Evolutionary conservation across 2,113 vertebrate genomes (phyloP).

Genomic region (Gallinago paraguaiae): DNA sequence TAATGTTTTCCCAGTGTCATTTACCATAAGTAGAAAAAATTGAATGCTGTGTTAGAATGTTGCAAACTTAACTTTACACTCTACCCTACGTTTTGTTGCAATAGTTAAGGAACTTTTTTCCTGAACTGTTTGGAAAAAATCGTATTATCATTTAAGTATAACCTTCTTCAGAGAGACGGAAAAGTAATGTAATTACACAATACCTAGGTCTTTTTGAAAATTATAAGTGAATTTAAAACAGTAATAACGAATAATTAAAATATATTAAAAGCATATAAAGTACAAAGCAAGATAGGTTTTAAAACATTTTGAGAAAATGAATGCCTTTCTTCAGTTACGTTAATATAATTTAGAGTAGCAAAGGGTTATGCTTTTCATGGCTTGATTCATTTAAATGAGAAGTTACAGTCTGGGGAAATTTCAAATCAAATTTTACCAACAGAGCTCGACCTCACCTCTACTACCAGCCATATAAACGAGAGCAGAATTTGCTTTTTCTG

Average conservation of each 20-base stretch:
- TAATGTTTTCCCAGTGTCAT: neutral
- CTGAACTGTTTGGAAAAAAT: neutral
- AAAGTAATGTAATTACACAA: neutral
- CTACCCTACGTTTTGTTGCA: neutral
- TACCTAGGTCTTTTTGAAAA: neutral
- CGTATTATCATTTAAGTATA: neutral
- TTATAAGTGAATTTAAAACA: neutral
- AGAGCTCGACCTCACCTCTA: neutral
- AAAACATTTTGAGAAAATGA: neutral
- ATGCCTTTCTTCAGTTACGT: neutral
- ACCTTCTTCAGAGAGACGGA: neutral
- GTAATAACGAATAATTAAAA: neutral
- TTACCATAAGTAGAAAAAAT: neutral
- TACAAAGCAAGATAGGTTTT: neutral
- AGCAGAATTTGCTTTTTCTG: neutral
- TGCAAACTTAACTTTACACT: neutral
- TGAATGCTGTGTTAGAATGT: neutral
- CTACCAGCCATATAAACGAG: neutral
- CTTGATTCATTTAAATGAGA: neutral
- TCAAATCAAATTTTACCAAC: neutral
- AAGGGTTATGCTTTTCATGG: neutral
- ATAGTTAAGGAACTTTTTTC: neutral
- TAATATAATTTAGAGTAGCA: neutral
- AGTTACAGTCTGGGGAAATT: neutral
- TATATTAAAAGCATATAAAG: neutral